Conservation (phyloP, 2,888 invertebrate genomes). For the Seira ritae region DNA sequence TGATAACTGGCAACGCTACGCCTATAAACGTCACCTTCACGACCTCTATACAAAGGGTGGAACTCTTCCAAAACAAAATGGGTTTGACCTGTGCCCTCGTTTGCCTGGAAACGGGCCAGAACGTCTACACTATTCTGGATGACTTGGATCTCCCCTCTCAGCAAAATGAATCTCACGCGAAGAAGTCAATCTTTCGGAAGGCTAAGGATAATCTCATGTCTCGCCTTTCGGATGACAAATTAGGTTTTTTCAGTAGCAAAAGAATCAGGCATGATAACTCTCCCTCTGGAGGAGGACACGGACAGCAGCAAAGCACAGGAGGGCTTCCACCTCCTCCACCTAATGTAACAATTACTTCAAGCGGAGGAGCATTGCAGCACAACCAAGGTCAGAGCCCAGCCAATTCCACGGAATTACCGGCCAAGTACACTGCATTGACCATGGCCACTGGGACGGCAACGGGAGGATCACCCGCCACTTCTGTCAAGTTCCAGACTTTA, state of each 20-base stretch:
- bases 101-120: conserved; percentile 71
- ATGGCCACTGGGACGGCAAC: no score
- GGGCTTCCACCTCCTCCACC: neutral
- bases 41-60: conserved; percentile 61
- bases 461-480: conserved; percentile 34
- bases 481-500: conserved; percentile 67
- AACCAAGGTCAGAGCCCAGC: conserved; percentile 15
- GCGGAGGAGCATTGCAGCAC: conserved; percentile 20
- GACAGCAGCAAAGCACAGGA: neutral
- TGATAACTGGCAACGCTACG: conserved; percentile 64
- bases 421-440: conserved; percentile 45
- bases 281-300: no score
- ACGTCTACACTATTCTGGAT: conserved; percentile 70
- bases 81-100: conserved; percentile 70
- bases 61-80: conserved; percentile 69
- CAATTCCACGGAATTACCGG: conserved; percentile 12
- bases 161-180: conserved; percentile 68
- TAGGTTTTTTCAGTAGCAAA: conserved; percentile 67
- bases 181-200: conserved; percentile 72
- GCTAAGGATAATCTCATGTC: conserved; percentile 73
- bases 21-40: conserved; percentile 71
- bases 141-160: conserved; percentile 69
- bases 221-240: conserved; percentile 67
- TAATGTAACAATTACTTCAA: conserved; percentile 43
- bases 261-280: conserved; percentile 59